Base-by-base conservation (phyloP, 2,888 invertebrate species). In the Drosophila macrothrix region DNA sequence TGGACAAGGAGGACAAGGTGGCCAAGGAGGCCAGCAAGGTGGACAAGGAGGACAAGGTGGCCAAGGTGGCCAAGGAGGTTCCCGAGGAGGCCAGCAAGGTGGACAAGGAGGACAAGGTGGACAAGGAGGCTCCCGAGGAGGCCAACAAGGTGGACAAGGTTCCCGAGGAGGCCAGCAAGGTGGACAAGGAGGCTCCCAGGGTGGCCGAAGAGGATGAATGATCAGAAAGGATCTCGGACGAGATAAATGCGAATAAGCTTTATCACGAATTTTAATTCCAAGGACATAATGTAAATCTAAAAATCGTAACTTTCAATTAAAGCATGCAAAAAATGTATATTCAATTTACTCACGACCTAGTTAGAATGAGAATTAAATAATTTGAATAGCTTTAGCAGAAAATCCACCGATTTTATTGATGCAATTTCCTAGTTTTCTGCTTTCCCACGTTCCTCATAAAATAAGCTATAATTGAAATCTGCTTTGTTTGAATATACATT, bases 391-490 rank as follows among this genome's bases (percentile, higher is more conserved):
- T 25, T 25, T 16, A 9, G 49, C 10, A 12, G 10, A 19, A 25
- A 49, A 49, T 25, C 16, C 35, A 35, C 35, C 1, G 16, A 25
- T 54, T 54, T 19, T 12, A 12, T 12, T 54, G 5, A 3, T 5
- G 55, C 0, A 25, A 0, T 7, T 28, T 31, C 7, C 14, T 16
- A 14, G 41, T 22, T 31, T 49, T 49, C n/a, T 16, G 33, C 35
- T 16, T 16, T 29, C 5, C 9, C 22, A 5, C 4, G 29, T 55
- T 29, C 1, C 22, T 28, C 35, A 35, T 56, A 5, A 43, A 46
- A n/a, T 14, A 19, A 37, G 60, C 58, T 55, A 49, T 50, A 82
- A 65, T 71, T 68, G 37, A 72, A 80, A 62, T 67, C 55, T 60
- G 49, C n/a, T 43, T 46, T 65, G 59, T 67, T 56, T 50, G 43